phyloP scores from a whole-genome alignment of 2,113 vertebrate species.

The Channa maculata region DNA sequence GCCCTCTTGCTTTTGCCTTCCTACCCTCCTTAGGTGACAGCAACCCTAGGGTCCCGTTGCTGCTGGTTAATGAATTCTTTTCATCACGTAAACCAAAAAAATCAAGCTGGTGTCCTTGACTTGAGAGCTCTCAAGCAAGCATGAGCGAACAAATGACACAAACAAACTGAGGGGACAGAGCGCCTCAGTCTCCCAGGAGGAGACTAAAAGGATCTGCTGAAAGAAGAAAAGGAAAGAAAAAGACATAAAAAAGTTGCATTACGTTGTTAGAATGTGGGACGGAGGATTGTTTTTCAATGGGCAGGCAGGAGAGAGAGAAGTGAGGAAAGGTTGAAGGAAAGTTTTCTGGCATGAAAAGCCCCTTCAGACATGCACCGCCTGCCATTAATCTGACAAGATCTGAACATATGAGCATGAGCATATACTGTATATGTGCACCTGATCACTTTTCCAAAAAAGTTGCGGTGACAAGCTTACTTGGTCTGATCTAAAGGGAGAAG shows the following conservation, averaged over 20 bases:
- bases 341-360: neutral
- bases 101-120: slow-evolving; percentile 70
- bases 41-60: slow-evolving; percentile 51
- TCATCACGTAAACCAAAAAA: slow-evolving; percentile 75
- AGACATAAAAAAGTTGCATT: slow-evolving; percentile 40
- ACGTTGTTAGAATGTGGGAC: slow-evolving; percentile 39
- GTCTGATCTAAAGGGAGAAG: too few species aligned
- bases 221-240: slow-evolving; percentile 31
- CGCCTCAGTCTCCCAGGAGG: slow-evolving; percentile 56
- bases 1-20: slow-evolving; percentile 32
- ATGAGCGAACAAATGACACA: slow-evolving; percentile 54
- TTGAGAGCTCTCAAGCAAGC: slow-evolving; percentile 57
- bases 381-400: too few species aligned
- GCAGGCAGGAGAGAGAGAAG: neutral
- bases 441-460: too few species aligned
- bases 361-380: too few species aligned
- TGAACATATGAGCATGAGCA: too few species aligned
- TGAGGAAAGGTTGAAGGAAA: neutral
- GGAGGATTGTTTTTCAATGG: slow-evolving; percentile 22
- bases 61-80: slow-evolving; percentile 76
- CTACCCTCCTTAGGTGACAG: slow-evolving; percentile 43
- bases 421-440: too few species aligned
- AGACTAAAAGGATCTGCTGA: slow-evolving; percentile 54
- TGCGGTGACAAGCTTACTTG: too few species aligned
- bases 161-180: slow-evolving; percentile 58